Percentiles rank a stretch among this genome's conserved stretches.
Evolutionary conservation across 2,113 vertebrate genomes (phyloP).

Genomic region (Glaucomys volans): DNA sequence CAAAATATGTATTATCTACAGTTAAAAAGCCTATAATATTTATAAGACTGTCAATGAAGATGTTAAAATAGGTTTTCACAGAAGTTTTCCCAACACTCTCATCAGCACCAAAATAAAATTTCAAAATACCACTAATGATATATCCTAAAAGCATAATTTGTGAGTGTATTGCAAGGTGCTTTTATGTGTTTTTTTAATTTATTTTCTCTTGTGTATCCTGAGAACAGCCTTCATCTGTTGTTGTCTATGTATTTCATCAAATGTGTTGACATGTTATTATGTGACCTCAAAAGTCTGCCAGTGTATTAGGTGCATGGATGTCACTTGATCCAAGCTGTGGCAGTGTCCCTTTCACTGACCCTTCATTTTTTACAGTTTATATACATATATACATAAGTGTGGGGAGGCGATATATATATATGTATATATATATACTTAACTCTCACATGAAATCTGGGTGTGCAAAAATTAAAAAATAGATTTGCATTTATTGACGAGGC

Average conservation of each 20-base stretch:
- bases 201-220: neutral
- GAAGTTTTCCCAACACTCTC: neutral
- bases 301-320: neutral
- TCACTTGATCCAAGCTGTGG: neutral
- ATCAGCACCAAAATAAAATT: neutral
- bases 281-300: neutral
- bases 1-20: neutral
- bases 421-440: neutral
- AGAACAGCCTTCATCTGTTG: neutral
- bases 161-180: neutral
- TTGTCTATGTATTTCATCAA: neutral
- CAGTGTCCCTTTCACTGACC: neutral
- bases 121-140: neutral
- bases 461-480: neutral
- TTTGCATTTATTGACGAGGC: neutral
- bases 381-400: too few species aligned
- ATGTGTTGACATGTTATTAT: neutral
- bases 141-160: neutral
- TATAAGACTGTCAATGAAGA: neutral
- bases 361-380: neutral
- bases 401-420: too few species aligned
- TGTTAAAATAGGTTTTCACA: neutral
- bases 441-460: neutral
- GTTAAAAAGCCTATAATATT: neutral
- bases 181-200: neutral